Evolutionary conservation across 1,140 invertebrate genomes (phyloP).

Genomic region (Rhynchophorus ferrugineus): DNA sequence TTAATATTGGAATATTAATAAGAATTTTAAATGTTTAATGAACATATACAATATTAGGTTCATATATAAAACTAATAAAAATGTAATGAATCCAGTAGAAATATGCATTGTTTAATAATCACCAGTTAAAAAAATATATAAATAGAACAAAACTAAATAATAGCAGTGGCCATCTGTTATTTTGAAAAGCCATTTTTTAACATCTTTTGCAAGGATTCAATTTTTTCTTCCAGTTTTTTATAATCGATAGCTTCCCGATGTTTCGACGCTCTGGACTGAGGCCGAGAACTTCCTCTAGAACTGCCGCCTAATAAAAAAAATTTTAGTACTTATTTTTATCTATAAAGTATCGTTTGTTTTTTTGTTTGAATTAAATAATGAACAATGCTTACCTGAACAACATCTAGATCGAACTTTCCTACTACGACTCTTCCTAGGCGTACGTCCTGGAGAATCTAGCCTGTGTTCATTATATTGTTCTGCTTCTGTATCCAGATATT

Average conservation of each 20-base stretch:
- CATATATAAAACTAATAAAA: no score
- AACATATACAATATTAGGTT: no score
- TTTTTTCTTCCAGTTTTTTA: conserved; percentile 25
- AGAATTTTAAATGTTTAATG: no score
- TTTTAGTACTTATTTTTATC: not conserved
- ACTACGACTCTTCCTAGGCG: not conserved
- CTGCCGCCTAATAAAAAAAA: conserved; percentile 3
- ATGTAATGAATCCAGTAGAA: no score
- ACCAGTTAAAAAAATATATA: no score
- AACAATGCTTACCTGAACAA: conserved; percentile 8
- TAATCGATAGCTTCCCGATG: conserved; percentile 14
- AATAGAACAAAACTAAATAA: no score
- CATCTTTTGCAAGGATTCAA: conserved; percentile 22
- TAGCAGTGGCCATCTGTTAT: no score
- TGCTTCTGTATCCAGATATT: conserved; percentile 21
- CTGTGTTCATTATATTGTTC: not conserved
- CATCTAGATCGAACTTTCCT: conserved; percentile 4
- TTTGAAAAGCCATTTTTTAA: conserved; percentile 14
- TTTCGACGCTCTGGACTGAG: not conserved
- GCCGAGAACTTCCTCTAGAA: conserved; percentile 18
- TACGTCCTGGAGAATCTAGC: not conserved
- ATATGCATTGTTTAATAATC: no score
- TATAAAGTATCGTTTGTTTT: not conserved
- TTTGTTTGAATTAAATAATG: not conserved
- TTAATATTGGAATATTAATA: no score